Conservation (phyloP, 2,113 vertebrate species). For the Xiphophorus maculatus region DNA sequence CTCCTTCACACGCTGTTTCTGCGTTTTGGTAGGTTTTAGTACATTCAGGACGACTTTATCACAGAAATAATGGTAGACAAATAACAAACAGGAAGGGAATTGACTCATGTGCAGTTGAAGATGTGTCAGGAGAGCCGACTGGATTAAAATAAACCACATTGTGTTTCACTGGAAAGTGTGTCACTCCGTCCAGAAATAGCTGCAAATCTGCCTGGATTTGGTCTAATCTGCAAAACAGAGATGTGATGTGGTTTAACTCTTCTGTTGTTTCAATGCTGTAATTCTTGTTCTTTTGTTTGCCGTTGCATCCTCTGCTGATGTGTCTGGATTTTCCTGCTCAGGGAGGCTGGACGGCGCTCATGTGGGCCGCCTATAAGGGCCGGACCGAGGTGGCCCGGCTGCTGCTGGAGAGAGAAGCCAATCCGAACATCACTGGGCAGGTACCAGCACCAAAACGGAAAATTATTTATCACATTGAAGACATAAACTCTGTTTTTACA, state of each 20-base stretch:
- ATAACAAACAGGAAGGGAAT: too few species aligned
- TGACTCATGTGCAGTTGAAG: background rate
- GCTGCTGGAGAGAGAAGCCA: conserved; percentile 91
- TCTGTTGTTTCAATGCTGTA: background rate
- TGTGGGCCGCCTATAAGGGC: conserved; percentile 98
- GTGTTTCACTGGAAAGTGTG: conserved; percentile 59
- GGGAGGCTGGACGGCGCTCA: conserved; percentile 97
- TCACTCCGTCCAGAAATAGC: conserved; percentile 62
- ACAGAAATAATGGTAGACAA: too few species aligned
- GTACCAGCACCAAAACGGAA: conserved; percentile 69
- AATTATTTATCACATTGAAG: too few species aligned
- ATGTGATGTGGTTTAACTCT: background rate
- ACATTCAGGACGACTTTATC: too few species aligned
- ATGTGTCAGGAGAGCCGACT: conserved; percentile 38
- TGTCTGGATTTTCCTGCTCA: conserved; percentile 49
- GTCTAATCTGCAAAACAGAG: background rate
- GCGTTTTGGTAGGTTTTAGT: too few species aligned
- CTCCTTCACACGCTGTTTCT: too few species aligned
- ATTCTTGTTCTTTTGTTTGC: background rate
- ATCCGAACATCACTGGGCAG: conserved; percentile 95
- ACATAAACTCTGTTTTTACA: too few species aligned
- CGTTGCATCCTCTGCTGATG: background rate
- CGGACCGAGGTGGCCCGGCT: conserved; percentile 86
- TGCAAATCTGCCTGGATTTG: conserved; percentile 20
- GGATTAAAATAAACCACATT: conserved; percentile 57